Base-by-base conservation (phyloP, 2,888 invertebrate species). In the Gonocerus acuteangulatus region DNA sequence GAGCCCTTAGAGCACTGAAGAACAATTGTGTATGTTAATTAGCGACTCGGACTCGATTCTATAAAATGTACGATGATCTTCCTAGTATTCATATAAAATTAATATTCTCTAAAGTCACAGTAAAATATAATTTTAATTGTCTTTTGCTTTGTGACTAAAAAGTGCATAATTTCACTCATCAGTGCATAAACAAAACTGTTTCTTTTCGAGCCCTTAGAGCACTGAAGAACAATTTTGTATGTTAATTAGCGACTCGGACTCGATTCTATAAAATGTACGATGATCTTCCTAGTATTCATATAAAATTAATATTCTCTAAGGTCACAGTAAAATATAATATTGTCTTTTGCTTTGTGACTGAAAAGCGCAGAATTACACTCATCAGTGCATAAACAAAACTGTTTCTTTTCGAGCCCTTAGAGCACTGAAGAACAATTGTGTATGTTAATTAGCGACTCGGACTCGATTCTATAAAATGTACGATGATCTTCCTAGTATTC, bases 111-210 rank as follows among this genome's bases (percentile, higher is more conserved):
- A 27, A 27, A 27, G 4, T 27, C 4, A 27, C 27, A 6, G 4
- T 27, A 4, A 27, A 9, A 9, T 27, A 9, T 42, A 42, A 13
- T 9, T 42, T 4, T 3, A 13, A 3, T n/a, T 42, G 42, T 42
- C 2, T 13, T 13, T 16, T 42, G 42, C n/a, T 42, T 42, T 42
- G 49, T 49, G 49, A 49, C 32, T 49, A 18, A 15, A 11, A 18
- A 18, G 34, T 23, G 18, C 15, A 2, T 1, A 32, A 49, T 6
- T 32, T 18, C 27, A 23, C 19, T 11, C 7, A 11, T 34, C 34
- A 51, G 34, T 51, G 51, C 51, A 51, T 51, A 51, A 51, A 51
- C 36, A 51, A 51, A 18, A 51, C 22, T 15, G n/a, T 48, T 48
- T 23, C 21, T 48, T 15, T 48, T 16, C 23, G 48, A 27, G 48